Base-by-base conservation (phyloP, 2,797 vertebrate species). In the Hippocampus kuda region DNA sequence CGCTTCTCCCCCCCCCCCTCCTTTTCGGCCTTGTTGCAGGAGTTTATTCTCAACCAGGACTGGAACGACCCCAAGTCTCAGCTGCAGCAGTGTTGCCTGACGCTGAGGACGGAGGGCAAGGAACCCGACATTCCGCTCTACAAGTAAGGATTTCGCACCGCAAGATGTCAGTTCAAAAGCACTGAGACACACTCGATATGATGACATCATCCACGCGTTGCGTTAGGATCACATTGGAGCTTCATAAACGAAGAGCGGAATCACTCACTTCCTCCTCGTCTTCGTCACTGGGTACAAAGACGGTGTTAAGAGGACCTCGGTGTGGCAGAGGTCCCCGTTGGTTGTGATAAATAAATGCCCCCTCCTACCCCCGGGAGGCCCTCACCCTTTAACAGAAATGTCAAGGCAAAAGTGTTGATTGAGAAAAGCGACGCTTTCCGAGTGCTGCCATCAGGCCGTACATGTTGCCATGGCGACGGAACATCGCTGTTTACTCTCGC, bases 61-160 rank as follows among this genome's bases (percentile, higher is more conserved):
- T 98, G 97, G 97, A 99, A 99, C 65, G 97, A 98, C 87, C 97
- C 97, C n/a, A 99, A 99, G 75, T 98, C 97, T 65, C 96, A 99
- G 86, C 94, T 99, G 76, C 97, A 99, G 72, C 97, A 98, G 85
- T 98, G 96, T 77, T 99, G 97, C 77, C 82, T 98, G 87, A 98
- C 96, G 38, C 92, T 99, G 51, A 89, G 96, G 63, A 99, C 97
- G 0, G 97, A 99, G 89, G 97, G 97, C 68, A 98, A 98, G 81
- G 97, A 99, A 74, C 97, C 97, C 0, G 97, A 99, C 60, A 99
- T 99, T 81, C 96, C 97, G 2, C 91, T 99, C 41, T 99, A 99
- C 89, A 99, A 99, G 96, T 99, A 91, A 94, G 92, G 34, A 38
- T 38, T 38, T 38, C 5, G 34, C 34, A 83, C 7, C 44, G 12